Evolutionary conservation across 2,113 vertebrate species (phyloP).

Genomic region (Plectropomus leopardus): DNA sequence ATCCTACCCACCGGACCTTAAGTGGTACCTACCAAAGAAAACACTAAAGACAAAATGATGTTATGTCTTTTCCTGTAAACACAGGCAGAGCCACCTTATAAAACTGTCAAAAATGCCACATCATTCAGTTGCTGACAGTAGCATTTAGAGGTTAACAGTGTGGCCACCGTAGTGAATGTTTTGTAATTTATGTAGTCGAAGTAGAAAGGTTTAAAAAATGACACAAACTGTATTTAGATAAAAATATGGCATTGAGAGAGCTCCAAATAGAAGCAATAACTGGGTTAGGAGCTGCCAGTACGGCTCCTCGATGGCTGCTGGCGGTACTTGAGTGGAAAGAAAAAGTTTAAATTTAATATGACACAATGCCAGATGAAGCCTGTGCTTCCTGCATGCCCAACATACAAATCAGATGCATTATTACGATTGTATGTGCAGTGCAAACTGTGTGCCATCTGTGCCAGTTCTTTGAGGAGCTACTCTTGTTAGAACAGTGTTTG

Average conservation of each 20-base stretch:
- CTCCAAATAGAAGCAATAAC: background rate
- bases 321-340: slow-evolving; percentile 5
- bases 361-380: slow-evolving; percentile 57
- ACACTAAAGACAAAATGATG: background rate
- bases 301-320: slow-evolving; percentile 27
- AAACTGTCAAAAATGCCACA: background rate
- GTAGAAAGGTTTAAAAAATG: background rate
- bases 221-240: slow-evolving; percentile 17
- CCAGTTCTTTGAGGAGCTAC: slow-evolving; percentile 30
- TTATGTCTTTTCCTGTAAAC: background rate
- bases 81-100: background rate
- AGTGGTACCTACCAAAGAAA: background rate
- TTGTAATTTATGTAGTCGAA: background rate
- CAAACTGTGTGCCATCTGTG: slow-evolving; percentile 60
- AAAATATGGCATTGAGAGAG: background rate
- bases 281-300: slow-evolving; percentile 3
- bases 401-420: slow-evolving; percentile 58
- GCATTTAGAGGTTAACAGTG: too few species aligned
- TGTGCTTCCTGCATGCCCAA: slow-evolving; percentile 16
- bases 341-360: slow-evolving; percentile 45
- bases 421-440: slow-evolving; percentile 35
- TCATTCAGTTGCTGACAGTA: background rate
- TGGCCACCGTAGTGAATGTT: too few species aligned
- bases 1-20: too few species aligned
- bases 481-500: slow-evolving; percentile 23